Evolutionary conservation across 53 echinoderm and acorn worm genomes (phyloP), one percentile per base, ranked within the genome.

Genomic region (Zoroaster sp.): DNA sequence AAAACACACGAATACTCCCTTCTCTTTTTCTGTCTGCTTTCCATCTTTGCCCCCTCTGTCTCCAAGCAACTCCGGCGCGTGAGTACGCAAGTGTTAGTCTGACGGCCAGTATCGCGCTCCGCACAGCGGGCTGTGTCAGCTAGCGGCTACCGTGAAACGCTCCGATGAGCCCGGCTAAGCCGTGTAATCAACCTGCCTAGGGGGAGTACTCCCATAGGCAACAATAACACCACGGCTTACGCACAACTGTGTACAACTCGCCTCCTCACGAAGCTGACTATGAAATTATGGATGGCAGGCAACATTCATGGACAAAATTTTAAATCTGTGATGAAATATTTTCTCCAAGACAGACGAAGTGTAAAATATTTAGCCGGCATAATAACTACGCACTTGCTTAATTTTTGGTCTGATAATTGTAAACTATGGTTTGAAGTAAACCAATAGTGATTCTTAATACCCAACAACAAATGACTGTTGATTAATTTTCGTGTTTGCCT

Each of bases 111-210:
- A 59, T 28, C 11, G 63, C 28, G 63, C 68, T 15, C 18, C 47
- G 72, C 85, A 71, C 85, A 85, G 85, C 85, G 85, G 85, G 85
- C 85, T 36, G 70, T 70, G 71, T 85, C 85, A 85, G 85, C 85
- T 71, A 71, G 85, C 45, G 71, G 85, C 85, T 85, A 85, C 85
- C 85, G 85, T 85, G 85, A 85, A 85, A 85, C 85, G 85, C 85
- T 85, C 70, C 85, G 85, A 45, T 85, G 85, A 85, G 85, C 85
- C 85, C 85, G 85, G 85, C 85, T 85, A 70, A 85, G 85, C 85
- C 85, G 85, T 85, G 85, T 85, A 85, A 85, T 85, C 85, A 85
- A 85, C 85, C 85, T 70, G 85, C 85, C 85, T 69, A 12, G 69
- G 85, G 81, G 71, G 49, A 85, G 85, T 31, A 14, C 85, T 35